Evolutionary conservation across 2,113 vertebrate genomes (phyloP).

Genomic region (Mastomys coucha): DNA sequence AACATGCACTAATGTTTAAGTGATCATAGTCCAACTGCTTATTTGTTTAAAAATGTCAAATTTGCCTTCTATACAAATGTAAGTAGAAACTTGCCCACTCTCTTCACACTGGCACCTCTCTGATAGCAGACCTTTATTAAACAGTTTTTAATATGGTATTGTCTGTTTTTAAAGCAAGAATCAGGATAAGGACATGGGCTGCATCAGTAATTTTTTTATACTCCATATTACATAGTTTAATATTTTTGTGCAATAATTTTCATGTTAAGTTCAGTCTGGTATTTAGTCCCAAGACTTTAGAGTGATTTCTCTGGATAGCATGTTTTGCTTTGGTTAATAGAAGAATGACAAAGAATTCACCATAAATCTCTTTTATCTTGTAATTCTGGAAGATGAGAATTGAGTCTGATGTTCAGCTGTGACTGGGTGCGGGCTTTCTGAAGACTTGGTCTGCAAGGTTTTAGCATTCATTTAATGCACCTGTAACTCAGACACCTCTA

Average conservation of each 20-base stretch:
- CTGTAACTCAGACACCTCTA: background rate
- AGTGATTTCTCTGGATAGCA: background rate
- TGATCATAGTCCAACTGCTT: background rate
- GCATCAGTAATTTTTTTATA: background rate
- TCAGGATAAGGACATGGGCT: background rate
- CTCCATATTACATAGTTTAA: background rate
- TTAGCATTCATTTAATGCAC: background rate
- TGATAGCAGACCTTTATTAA: background rate
- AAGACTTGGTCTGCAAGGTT: background rate
- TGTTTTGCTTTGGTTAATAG: background rate
- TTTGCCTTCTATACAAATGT: background rate
- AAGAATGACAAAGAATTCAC: constrained; percentile 18
- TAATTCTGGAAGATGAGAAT: background rate
- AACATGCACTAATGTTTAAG: background rate
- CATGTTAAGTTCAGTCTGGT: background rate
- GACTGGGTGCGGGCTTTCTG: background rate
- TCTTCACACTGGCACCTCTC: background rate
- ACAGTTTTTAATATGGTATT: background rate
- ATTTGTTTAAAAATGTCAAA: background rate
- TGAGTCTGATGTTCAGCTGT: background rate
- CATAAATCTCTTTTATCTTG: background rate
- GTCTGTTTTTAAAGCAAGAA: background rate
- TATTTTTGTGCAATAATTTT: background rate
- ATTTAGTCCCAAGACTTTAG: background rate
- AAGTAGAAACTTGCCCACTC: background rate